These are phyloP conservation scores for Temnothorax longispinosus DNA, from an alignment of 1,140 invertebrate genomes.

Conservation along the genomic window DNA sequence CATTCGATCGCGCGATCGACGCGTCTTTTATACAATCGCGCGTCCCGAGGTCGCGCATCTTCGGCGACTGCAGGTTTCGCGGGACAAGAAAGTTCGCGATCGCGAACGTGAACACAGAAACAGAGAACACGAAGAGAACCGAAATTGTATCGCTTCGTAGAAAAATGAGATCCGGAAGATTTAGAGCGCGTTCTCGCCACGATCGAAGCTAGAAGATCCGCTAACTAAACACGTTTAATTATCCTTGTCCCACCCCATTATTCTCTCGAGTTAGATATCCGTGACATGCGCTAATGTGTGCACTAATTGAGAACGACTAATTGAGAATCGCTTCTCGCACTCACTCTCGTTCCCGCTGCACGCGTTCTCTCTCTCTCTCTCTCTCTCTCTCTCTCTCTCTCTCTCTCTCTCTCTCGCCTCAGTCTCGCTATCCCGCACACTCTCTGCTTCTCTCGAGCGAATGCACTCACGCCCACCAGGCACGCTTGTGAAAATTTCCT, in stretches of 20 bases:
- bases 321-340: constrained; percentile 21
- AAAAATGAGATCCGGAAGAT: constrained; percentile 55
- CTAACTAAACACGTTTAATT: background rate
- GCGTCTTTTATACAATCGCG: background rate
- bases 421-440: background rate
- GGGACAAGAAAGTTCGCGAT: background rate
- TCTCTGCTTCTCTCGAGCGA: background rate
- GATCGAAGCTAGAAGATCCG: constrained; percentile 20
- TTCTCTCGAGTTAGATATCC: background rate
- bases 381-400: background rate
- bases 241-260: too few relatives aligned
- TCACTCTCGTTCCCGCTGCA: background rate
- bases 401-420: background rate
- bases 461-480: constrained; percentile 24
- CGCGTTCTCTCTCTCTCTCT: background rate
- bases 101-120: constrained; percentile 2
- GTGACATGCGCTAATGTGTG: background rate
- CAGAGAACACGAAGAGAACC: constrained; percentile 5
- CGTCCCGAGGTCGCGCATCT: background rate
- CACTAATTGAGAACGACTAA: background rate
- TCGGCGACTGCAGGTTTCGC: background rate
- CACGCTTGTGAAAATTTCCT: constrained; percentile 19
- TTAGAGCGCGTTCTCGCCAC: background rate
- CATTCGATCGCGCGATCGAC: constrained; percentile 5
- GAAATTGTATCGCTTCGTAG: background rate